Evolutionary conservation across 2,888 invertebrate genomes (phyloP), one percentile per base, ranked within the genome.

Genomic region (Formica aserva): DNA sequence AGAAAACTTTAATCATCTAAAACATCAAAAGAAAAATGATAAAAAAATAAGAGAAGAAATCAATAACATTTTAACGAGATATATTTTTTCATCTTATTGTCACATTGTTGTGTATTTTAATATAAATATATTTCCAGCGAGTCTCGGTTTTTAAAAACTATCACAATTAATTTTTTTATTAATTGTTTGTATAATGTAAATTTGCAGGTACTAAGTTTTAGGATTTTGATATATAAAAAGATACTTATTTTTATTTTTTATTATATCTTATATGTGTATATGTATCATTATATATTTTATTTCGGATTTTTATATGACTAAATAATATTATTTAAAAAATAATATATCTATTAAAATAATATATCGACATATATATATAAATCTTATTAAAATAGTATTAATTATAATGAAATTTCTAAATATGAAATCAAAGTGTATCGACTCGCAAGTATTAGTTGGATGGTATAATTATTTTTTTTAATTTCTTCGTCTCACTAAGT

Each of bases 401-500:
- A n/a, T 18, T 48, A n/a, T 15, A 13, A 45, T 48, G 9, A 75
- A 65, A 9, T 48, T n/a, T 63, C 1, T 9, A 15, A 45, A 45
- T 5, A 22, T 35, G 22, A 63, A 22, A 22, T 45, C 45, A 63
- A n/a, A 75, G 5, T n/a, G n/a, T 38, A 48, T 65, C 11, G 35
- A 66, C 26, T n/a, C n/a, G 3, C 1, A 15, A 38, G 55, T 52
- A 67, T 4, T 9, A 55, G 2, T 26, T 2, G 8, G 38, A 15
- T 15, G 9, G 4, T 55, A 26, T 38, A 85, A 69, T 77, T 45
- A 18, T 5, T 5, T 35, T n/a, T 35, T 1, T 22, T 57, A 76
- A 76, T 66, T 82, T 60, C 15, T 48, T n/a, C 9, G 11, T 57
- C 38, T 26, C 9, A 29, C 29, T 29, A 72, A 63, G 6, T 55